Percentiles rank a stretch among this genome's conserved stretches.
phyloP scores from a whole-genome alignment of 2,888 invertebrate genomes.

The Drosophila trichaetosa region DNA sequence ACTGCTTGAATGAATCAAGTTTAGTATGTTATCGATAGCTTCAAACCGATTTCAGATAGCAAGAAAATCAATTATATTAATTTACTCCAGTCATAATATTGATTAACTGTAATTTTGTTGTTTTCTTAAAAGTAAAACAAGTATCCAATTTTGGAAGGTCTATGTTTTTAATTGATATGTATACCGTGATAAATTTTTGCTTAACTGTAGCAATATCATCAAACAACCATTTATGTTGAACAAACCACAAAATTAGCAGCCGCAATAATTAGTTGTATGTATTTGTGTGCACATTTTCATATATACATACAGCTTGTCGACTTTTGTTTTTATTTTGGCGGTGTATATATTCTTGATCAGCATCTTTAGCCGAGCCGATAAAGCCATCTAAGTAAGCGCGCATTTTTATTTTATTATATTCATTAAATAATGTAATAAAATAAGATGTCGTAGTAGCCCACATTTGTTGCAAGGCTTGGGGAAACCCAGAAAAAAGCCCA shows the following conservation, averaged over 20 bases:
- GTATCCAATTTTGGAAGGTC: too few species aligned
- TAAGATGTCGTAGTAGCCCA: background rate
- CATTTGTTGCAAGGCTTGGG: background rate
- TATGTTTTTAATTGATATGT: too few species aligned
- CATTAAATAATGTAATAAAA: background rate
- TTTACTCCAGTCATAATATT: background rate
- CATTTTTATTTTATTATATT: background rate
- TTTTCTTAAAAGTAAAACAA: too few species aligned
- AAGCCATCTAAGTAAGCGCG: background rate
- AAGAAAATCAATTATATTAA: background rate
- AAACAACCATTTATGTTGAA: constrained; percentile 7
- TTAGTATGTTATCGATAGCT: background rate
- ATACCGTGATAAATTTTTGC: too few species aligned
- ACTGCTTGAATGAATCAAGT: background rate
- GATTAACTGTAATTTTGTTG: too few species aligned
- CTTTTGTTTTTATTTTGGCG: background rate
- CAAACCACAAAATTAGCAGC: background rate
- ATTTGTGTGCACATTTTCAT: background rate
- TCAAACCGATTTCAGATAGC: background rate
- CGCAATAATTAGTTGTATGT: background rate
- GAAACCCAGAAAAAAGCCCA: background rate
- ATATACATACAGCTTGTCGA: background rate
- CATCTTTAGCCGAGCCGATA: background rate
- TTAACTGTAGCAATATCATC: background rate
- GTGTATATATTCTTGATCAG: background rate